Conservation (phyloP, 2,797 vertebrate species). For the Silurus lanzhouensis region DNA sequence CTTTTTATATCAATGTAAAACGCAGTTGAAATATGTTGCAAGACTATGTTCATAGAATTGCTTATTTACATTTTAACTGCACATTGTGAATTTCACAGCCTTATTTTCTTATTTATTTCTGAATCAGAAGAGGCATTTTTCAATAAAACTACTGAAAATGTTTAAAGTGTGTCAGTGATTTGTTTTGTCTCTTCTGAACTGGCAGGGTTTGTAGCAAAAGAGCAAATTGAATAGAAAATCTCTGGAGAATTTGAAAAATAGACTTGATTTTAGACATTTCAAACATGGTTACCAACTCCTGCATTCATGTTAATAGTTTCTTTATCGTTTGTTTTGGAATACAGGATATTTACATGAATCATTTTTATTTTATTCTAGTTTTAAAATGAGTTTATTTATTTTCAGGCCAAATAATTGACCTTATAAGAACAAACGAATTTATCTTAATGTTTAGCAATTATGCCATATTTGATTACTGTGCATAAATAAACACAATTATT, state of each 20-base stretch:
- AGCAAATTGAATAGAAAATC: neutral
- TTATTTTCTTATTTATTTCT: slow-evolving; percentile 99
- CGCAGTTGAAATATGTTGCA: slow-evolving; percentile 97
- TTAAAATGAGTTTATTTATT: neutral
- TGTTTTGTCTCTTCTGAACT: slow-evolving; percentile 29
- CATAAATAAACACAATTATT: neutral
- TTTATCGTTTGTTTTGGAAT: neutral
- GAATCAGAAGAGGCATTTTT: slow-evolving; percentile 99
- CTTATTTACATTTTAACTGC: slow-evolving; percentile 98
- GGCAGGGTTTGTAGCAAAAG: neutral
- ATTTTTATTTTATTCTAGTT: neutral
- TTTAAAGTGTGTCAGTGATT: slow-evolving; percentile 59
- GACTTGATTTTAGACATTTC: neutral
- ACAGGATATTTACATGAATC: neutral
- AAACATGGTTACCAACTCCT: neutral
- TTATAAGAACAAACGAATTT: neutral
- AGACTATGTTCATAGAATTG: slow-evolving; percentile 96
- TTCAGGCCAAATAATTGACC: neutral
- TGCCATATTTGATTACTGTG: slow-evolving; percentile 12
- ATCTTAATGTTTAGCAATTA: slow-evolving; percentile 9
- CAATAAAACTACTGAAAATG: slow-evolving; percentile 99
- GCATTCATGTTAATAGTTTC: neutral
- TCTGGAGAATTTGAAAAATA: too few relatives aligned
- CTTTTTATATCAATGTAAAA: slow-evolving; percentile 77
- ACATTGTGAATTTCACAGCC: slow-evolving; percentile 99